phyloP scores from a whole-genome alignment of 2,797 vertebrate genomes.

The Lophotriccus pileatus region DNA sequence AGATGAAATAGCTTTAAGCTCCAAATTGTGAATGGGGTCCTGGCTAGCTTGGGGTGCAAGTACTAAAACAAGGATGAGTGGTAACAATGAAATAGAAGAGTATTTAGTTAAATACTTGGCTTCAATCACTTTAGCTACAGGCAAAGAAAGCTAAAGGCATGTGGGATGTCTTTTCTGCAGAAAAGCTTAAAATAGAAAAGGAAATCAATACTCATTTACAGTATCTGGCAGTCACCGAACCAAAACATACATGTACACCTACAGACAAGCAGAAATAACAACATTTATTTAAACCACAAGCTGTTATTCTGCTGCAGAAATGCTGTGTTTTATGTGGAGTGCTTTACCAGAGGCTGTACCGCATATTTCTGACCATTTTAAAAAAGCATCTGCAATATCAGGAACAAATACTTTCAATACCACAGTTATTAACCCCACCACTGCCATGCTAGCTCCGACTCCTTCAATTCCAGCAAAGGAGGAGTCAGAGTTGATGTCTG shows the following conservation, averaged over 20 bases:
- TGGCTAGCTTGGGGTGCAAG: background rate
- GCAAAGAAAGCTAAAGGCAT: background rate
- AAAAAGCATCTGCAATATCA: background rate
- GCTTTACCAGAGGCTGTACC: background rate
- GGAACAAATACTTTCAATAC: background rate
- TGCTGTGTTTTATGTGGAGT: constrained; percentile 37
- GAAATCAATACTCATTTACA: constrained; percentile 54
- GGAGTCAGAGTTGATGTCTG: background rate
- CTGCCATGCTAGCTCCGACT: background rate
- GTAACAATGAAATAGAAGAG: background rate
- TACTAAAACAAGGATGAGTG: background rate
- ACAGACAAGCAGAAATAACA: constrained; percentile 69
- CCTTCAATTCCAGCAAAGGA: rapidly evolving
- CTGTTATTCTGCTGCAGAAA: constrained; percentile 65
- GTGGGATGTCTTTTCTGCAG: constrained; percentile 46
- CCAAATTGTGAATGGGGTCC: background rate
- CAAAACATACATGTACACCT: constrained; percentile 59
- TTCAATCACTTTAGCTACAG: background rate
- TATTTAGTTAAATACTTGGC: background rate
- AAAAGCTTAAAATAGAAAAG: constrained; percentile 53
- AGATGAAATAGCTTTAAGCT: background rate
- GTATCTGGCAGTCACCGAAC: constrained; percentile 58
- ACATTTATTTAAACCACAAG: constrained; percentile 65
- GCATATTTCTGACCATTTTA: background rate
- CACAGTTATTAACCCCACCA: background rate